Evolutionary conservation across 2,113 vertebrate species (phyloP).

Genomic region (Geococcyx californianus): DNA sequence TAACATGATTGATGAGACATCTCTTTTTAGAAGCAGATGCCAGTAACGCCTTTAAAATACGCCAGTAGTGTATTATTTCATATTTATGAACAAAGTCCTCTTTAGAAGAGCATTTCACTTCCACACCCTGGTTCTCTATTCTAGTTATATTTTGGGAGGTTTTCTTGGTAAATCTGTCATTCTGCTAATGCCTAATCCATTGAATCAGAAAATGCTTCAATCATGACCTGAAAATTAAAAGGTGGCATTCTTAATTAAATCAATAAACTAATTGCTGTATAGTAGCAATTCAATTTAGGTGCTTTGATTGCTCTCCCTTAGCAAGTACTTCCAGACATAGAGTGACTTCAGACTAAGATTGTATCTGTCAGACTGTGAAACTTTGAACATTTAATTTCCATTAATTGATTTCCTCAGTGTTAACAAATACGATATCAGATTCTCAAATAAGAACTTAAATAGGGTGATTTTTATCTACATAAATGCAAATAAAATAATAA

Average conservation of each 20-base stretch:
- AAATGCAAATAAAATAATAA: conserved; percentile 81
- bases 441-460: conserved; percentile 78
- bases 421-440: conserved; percentile 92
- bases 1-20: conserved; percentile 62
- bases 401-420: conserved; percentile 94
- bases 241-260: conserved; percentile 95
- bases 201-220: conserved; percentile 83
- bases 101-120: conserved; percentile 32
- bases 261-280: conserved; percentile 97
- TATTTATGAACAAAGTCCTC: conserved; percentile 38
- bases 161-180: conserved; percentile 67
- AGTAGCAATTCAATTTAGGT: conserved; percentile 95
- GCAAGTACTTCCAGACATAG: conserved; percentile 84
- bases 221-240: conserved; percentile 95
- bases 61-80: conserved; percentile 39
- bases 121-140: neutral
- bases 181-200: conserved; percentile 75
- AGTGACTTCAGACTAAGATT: conserved; percentile 84
- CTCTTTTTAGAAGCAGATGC: conserved; percentile 56
- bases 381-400: conserved; percentile 93
- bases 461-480: conserved; percentile 75
- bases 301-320: conserved; percentile 86
- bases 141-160: conserved; percentile 57
- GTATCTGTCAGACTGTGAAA: conserved; percentile 88
- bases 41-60: conserved; percentile 53